Percentiles rank a stretch among this genome's conserved stretches.
Conservation (phyloP, 2,888 invertebrate genomes). For the Fabriciana adippe region DNA sequence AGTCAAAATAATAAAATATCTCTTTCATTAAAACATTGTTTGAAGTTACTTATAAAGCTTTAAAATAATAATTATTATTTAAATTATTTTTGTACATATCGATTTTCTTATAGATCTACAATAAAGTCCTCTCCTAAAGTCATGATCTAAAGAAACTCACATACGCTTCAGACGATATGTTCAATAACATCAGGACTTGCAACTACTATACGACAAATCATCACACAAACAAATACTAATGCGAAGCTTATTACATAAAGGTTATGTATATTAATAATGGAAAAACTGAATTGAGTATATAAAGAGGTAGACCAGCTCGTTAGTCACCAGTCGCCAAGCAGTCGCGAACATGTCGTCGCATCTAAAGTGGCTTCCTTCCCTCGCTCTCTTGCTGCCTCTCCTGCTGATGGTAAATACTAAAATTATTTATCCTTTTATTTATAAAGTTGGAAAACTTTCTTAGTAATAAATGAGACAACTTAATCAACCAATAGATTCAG, state of each 20-base stretch:
- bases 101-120: too few species aligned
- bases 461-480: background rate
- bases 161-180: too few species aligned
- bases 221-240: background rate
- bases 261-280: background rate
- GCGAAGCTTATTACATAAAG: background rate
- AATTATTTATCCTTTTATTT: constrained; percentile 17
- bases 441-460: background rate
- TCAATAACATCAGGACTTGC: too few species aligned
- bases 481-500: background rate
- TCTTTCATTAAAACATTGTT: too few species aligned
- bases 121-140: too few species aligned
- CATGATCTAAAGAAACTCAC: too few species aligned
- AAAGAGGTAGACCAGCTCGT: background rate
- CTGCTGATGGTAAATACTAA: constrained; percentile 38
- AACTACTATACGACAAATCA: background rate
- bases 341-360: constrained; percentile 33
- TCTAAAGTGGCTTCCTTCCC: constrained; percentile 22
- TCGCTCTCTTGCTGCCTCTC: constrained; percentile 35
- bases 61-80: too few species aligned
- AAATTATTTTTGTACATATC: too few species aligned
- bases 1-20: too few species aligned
- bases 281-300: constrained; percentile 6
- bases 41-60: too few species aligned
- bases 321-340: constrained; percentile 3